Evolutionary conservation across 2,113 vertebrate species (phyloP).

Genomic region (Prinia subflava): DNA sequence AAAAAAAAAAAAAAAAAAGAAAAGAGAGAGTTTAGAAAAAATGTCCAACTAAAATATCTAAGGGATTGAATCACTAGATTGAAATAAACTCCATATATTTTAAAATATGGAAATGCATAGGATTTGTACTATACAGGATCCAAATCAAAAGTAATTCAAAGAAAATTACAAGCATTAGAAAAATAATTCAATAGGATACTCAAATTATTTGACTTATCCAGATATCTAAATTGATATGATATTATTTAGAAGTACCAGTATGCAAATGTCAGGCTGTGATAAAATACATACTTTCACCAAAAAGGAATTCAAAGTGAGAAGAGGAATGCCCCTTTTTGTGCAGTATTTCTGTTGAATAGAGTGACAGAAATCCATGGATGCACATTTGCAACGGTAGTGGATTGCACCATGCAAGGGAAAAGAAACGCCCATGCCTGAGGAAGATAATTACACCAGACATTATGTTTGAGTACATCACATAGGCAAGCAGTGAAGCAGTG

Average conservation of each 20-base stretch:
- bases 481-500: constrained; percentile 39
- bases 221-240: not conserved
- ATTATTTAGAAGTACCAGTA: not conserved
- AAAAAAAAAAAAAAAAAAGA: not conserved
- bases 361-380: not conserved
- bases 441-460: constrained; percentile 40
- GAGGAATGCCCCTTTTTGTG: not conserved
- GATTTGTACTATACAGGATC: not conserved
- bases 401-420: not conserved
- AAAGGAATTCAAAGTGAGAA: not conserved
- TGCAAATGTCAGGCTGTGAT: not conserved
- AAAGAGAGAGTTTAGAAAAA: not conserved
- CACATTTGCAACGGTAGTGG: not conserved
- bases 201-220: not conserved
- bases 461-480: constrained; percentile 46
- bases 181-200: not conserved
- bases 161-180: not conserved
- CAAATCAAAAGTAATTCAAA: not conserved
- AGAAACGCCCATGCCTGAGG: constrained; percentile 8
- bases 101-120: not conserved
- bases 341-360: not conserved
- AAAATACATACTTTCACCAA: not conserved
- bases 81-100: not conserved
- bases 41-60: not conserved
- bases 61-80: not conserved